phyloP scores from a whole-genome alignment of 2,797 vertebrate species.

The Silurus aristotelis region DNA sequence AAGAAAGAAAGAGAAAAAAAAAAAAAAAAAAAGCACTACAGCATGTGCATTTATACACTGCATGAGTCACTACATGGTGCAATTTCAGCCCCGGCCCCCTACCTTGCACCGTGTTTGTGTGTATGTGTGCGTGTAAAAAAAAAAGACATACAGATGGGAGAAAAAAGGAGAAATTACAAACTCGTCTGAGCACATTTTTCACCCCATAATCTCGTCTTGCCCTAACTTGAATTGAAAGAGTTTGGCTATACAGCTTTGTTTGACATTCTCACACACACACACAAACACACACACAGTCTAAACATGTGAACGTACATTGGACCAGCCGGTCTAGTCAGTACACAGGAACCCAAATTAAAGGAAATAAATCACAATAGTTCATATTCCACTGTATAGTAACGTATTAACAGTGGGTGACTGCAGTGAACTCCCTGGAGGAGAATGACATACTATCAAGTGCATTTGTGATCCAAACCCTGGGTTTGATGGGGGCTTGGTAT shows the following conservation, averaged over 20 bases:
- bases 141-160: not conserved
- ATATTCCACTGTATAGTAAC: not conserved
- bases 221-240: not conserved
- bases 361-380: not conserved
- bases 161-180: not conserved
- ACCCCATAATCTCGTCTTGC: not conserved
- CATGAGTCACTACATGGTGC: slow-evolving; percentile 61
- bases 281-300: slow-evolving; percentile 23
- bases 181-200: not conserved
- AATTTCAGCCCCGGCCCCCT: not conserved
- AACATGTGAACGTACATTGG: slow-evolving; percentile 33
- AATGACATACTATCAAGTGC: not conserved
- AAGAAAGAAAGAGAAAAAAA: not conserved
- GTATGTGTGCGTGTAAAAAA: not conserved
- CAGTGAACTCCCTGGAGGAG: too few relatives aligned
- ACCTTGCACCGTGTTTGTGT: not conserved
- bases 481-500: not conserved
- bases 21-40: not conserved
- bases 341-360: not conserved
- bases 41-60: slow-evolving; percentile 57
- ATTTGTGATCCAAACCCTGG: not conserved
- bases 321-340: not conserved
- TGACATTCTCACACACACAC: slow-evolving; percentile 73
- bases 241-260: slow-evolving; percentile 70
- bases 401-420: not conserved